Percentiles rank a stretch among this genome's conserved stretches.
Conservation (phyloP, 2,797 vertebrate genomes). For the Sarcophilus harrisii region DNA sequence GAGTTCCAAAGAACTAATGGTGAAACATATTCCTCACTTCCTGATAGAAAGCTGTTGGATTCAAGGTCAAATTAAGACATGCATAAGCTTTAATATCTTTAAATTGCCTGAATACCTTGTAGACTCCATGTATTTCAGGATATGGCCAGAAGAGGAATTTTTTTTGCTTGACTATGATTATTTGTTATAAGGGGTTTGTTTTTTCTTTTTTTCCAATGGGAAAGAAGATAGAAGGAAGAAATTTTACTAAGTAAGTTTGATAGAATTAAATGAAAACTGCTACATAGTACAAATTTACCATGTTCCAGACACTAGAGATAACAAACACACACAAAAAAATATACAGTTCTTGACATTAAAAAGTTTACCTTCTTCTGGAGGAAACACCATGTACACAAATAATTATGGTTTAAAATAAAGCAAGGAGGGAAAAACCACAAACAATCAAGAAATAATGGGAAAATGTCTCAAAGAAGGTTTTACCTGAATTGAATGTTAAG, state of each 20-base stretch:
- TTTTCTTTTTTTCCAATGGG: neutral
- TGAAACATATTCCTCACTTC: neutral
- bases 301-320: neutral
- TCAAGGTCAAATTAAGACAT: neutral
- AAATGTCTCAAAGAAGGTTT: neutral
- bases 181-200: neutral
- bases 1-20: neutral
- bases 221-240: neutral
- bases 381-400: neutral
- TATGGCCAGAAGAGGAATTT: neutral
- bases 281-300: neutral
- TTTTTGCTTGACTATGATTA: neutral
- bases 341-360: neutral
- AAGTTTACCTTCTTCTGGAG: neutral
- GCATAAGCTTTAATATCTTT: neutral
- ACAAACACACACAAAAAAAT: neutral
- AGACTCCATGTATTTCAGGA: neutral
- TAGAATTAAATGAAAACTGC: neutral
- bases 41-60: neutral
- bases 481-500: neutral
- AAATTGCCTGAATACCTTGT: neutral
- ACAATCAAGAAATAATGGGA: neutral
- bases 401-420: neutral
- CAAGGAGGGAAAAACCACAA: neutral
- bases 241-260: neutral